A percentile compares a stretch with the other conserved stretches of the same genome.
These are phyloP conservation scores for Laupala kohalensis DNA, from an alignment of 1,140 invertebrate species.

Conservation along the genomic window DNA sequence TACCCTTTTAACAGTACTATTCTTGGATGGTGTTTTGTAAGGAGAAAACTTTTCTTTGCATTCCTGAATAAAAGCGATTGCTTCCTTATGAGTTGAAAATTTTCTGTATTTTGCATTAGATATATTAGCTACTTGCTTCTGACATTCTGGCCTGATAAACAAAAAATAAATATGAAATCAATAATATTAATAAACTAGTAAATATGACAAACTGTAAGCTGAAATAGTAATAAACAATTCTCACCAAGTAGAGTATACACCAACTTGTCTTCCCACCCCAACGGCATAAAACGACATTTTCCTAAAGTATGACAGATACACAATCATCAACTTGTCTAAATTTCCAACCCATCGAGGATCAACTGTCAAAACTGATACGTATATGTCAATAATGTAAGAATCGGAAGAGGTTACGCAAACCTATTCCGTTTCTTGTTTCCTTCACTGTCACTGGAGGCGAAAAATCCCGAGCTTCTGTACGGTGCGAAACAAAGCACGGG, in stretches of 20 bases:
- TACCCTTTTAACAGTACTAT: not conserved
- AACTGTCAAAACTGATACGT: no score
- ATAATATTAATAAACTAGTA: not conserved
- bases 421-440: no score
- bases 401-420: no score
- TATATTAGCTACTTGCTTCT: not conserved
- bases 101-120: constrained; percentile 3
- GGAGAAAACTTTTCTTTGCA: not conserved
- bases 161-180: not conserved
- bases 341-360: no score
- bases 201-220: not conserved
- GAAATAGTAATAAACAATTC: not conserved
- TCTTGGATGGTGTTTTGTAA: not conserved
- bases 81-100: constrained; percentile 5
- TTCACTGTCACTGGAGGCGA: no score
- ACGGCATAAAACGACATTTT: not conserved
- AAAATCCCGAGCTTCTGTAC: no score
- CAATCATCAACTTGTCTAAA: no score
- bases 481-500: no score
- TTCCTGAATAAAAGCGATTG: constrained; percentile 1
- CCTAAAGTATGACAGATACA: no score
- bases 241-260: not conserved
- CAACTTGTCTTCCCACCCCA: not conserved
- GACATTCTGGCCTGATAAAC: constrained; percentile 1
- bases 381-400: no score